Conservation (phyloP, 2,888 invertebrate species). For the Chirona hameri region DNA sequence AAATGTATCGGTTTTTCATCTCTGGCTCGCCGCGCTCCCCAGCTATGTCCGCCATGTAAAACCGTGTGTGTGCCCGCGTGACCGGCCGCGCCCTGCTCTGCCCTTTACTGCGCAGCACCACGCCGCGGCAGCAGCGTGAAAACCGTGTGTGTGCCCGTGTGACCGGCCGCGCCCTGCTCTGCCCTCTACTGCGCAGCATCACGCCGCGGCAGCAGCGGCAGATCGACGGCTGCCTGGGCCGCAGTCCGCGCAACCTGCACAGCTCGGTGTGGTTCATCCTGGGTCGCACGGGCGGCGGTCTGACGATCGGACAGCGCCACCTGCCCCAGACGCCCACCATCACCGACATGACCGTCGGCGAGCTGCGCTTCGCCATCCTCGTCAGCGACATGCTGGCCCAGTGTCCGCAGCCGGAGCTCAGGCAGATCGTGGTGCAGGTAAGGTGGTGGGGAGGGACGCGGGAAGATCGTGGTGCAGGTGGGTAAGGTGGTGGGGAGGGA, state of each 20-base stretch:
- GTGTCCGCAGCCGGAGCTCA: constrained; percentile 62
- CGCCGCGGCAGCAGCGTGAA: constrained; percentile 79
- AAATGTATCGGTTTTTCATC: no score
- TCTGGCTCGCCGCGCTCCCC: no score
- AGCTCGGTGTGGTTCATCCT: constrained; percentile 95
- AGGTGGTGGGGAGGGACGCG: constrained; percentile 25
- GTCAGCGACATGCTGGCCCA: constrained; percentile 78
- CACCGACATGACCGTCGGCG: constrained; percentile 94
- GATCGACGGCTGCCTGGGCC: constrained; percentile 91
- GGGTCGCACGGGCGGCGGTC: constrained; percentile 80
- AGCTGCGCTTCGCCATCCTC: constrained; percentile 87
- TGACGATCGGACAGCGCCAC: constrained; percentile 76
- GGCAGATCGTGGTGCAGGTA: constrained; percentile 66
- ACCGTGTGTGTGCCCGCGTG: no score
- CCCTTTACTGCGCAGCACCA: constrained; percentile 55
- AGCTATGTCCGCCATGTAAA: no score
- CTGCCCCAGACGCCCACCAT: constrained; percentile 91
- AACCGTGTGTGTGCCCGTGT: no score
- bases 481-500: not conserved
- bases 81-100: no score
- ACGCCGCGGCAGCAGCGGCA: constrained; percentile 80
- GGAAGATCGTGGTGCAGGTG: not conserved
- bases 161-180: no score
- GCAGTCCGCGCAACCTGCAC: constrained; percentile 83
- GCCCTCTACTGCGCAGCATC: constrained; percentile 53